A percentile compares a stretch with the other conserved stretches of the same genome.
phyloP scores from a whole-genome alignment of 2,888 invertebrate genomes.

The Oegoconia quadripuncta region DNA sequence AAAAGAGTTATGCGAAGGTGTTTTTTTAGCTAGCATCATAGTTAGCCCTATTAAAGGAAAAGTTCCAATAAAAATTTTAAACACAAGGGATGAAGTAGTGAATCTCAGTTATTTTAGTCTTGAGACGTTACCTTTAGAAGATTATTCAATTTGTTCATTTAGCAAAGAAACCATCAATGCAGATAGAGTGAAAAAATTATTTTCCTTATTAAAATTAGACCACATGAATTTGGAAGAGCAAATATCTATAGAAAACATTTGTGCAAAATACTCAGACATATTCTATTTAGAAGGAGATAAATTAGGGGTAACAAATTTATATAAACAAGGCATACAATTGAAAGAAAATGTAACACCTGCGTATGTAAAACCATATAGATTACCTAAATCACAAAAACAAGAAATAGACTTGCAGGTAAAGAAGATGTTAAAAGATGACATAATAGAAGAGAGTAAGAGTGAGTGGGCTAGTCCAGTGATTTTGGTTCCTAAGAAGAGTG shows the following conservation, averaged over 20 bases:
- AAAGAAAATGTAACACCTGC: constrained; percentile 14
- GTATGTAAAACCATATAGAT: constrained; percentile 21
- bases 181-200: constrained; percentile 20
- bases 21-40: constrained; percentile 17
- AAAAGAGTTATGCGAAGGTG: constrained; percentile 19
- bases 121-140: constrained; percentile 2
- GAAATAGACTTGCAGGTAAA: constrained; percentile 20
- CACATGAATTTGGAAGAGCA: too few species aligned
- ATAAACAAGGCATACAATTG: constrained; percentile 17
- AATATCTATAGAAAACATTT: too few species aligned
- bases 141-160: constrained; percentile 20
- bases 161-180: constrained; percentile 12
- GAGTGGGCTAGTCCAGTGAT: constrained; percentile 23
- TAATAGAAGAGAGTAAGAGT: constrained; percentile 16
- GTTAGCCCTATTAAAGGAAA: constrained; percentile 15
- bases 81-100: constrained; percentile 16
- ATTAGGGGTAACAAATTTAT: constrained; percentile 15
- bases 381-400: constrained; percentile 16
- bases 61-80: constrained; percentile 20
- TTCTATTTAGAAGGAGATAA: constrained; percentile 21
- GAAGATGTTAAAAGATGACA: constrained; percentile 16
- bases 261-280: constrained; percentile 13
- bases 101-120: constrained; percentile 6
- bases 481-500: constrained; percentile 25
- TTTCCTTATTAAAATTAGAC: too few species aligned